Percentiles rank a stretch among this genome's conserved stretches.
These are phyloP conservation scores for Caiman crocodilus DNA, from an alignment of 2,797 vertebrate genomes.

Conservation along the genomic window DNA sequence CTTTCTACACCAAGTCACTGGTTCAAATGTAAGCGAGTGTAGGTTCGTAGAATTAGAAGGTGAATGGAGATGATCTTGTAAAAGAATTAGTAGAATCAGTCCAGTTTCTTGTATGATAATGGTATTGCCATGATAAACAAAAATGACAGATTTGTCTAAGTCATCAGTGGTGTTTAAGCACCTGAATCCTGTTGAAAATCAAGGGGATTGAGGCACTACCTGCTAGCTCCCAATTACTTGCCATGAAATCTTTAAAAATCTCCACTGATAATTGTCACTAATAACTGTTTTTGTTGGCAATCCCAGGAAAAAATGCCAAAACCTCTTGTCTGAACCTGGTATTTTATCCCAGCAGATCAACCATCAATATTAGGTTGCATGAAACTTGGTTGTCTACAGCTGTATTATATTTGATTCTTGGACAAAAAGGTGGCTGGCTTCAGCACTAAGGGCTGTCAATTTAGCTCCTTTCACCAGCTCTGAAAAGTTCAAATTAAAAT, in stretches of 20 bases:
- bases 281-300: neutral
- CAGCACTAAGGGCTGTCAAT: neutral
- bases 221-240: neutral
- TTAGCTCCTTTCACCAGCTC: neutral
- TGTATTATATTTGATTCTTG: neutral
- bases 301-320: neutral
- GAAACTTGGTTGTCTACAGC: too few relatives aligned
- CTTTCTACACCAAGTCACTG: accelerated
- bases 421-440: neutral
- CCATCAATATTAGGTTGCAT: too few relatives aligned
- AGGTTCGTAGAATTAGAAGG: neutral
- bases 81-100: neutral
- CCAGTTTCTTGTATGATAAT: neutral
- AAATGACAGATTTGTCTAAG: neutral
- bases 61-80: neutral
- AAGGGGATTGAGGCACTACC: neutral
- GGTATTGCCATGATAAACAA: neutral
- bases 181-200: neutral
- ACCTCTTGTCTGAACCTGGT: neutral
- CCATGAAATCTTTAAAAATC: neutral
- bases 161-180: neutral
- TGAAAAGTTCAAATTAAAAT: neutral
- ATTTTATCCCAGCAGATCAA: too few relatives aligned
- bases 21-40: neutral
- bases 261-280: neutral